Evolutionary conservation across 2,797 vertebrate species (phyloP), one percentile per base, ranked within the genome.

Genomic region (Catharus ustulatus): DNA sequence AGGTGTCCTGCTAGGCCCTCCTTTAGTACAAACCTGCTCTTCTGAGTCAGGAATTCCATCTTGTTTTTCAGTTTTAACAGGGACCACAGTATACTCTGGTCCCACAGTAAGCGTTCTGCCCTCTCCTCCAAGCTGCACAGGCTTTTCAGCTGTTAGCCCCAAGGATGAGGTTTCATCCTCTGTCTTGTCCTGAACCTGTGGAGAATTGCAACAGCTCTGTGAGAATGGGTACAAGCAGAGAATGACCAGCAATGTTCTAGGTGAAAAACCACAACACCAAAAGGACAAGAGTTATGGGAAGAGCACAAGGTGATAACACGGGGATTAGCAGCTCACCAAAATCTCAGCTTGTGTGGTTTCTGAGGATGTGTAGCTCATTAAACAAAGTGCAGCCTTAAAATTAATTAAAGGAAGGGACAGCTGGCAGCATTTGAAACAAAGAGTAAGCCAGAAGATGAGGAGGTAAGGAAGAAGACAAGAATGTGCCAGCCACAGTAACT

Each of bases 141-240:
- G 55, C 17, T 89, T 73, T 57, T 95, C 88, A 84, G 34, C 74
- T 77, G 12, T 19, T 84, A 73, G 58, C 15, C 22, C 27, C 77
- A 87, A 82, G 27, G 52, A 62, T 32, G 34, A 63, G 7, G 54
- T 48, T 84, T 61, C 81, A 55, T 76, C 61, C 40, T 59, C 66
- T 62, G 69, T 72, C 58, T 81, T 71, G 38, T 85, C 83, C 61
- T 72, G 82, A 43, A 87, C 76, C 95, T 96, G 90, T 5, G 4
- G 62, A 82, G 40, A 96, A 94, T 66, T 38, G 13, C 34, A 95
- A 88, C 20, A 94, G 22, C 69, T 30, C 15, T 63, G 15, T 94
- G 73, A 86, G 52, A 71, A 75, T 32, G 3, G 2, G 20, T 64
- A 55, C 0, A 2, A 69, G 23, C 10, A 84, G 11, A 9, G 36